phyloP scores from a whole-genome alignment of 2,113 vertebrate species.

The Helogale parvula region DNA sequence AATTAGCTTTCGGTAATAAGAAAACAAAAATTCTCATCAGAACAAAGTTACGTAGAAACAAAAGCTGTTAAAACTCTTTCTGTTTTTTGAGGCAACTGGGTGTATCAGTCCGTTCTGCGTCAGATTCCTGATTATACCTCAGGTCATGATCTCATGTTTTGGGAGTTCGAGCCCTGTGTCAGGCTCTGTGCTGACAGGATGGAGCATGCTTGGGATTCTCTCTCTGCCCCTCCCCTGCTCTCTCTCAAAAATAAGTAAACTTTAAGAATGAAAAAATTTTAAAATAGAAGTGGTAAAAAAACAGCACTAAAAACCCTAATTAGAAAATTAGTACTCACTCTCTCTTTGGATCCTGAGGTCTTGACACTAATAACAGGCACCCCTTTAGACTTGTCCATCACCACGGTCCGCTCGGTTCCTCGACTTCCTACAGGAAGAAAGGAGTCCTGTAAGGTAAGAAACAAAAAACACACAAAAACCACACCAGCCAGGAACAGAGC shows the following conservation, averaged over 20 bases:
- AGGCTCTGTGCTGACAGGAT: too few species aligned
- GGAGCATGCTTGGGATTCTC: too few species aligned
- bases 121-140: too few species aligned
- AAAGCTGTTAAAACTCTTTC: too few species aligned
- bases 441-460: background rate
- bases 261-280: too few species aligned
- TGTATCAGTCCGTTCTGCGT: too few species aligned
- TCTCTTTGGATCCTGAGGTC: constrained; percentile 89
- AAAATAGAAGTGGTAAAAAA: background rate
- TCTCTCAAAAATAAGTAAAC: too few species aligned
- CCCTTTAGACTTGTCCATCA: constrained; percentile 99
- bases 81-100: too few species aligned
- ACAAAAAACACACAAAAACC: background rate
- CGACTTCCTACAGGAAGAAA: constrained; percentile 84
- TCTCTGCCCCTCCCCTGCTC: too few species aligned
- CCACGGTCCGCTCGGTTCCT: constrained; percentile 94
- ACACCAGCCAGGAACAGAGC: background rate
- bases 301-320: background rate
- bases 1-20: background rate
- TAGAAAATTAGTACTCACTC: constrained; percentile 81
- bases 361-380: constrained; percentile 98
- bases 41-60: background rate
- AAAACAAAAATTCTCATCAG: background rate
- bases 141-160: too few species aligned
- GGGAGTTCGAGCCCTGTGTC: too few species aligned